Percentiles rank a stretch among this genome's conserved stretches.
Conservation (phyloP, 2,888 invertebrate species). For the Lomographa bimaculata region DNA sequence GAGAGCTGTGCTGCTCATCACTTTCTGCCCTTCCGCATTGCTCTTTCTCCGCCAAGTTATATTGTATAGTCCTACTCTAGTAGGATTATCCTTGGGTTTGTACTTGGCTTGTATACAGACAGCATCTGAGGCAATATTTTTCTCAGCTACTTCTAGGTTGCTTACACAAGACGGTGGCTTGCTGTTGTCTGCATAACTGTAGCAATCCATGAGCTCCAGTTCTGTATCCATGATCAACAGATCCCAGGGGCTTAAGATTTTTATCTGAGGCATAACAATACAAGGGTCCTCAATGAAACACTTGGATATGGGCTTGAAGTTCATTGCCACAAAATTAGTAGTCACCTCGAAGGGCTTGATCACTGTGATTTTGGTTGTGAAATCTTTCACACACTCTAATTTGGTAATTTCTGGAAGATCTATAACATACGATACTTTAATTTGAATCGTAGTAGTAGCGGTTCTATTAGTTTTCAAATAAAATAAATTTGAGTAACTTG, state of each 20-base stretch:
- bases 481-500: constrained; percentile 67
- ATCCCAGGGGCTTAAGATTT: constrained; percentile 88
- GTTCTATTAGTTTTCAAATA: constrained; percentile 86
- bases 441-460: constrained; percentile 82
- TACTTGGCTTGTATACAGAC: constrained; percentile 67
- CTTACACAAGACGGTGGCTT: constrained; percentile 64
- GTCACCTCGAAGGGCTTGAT: constrained; percentile 88
- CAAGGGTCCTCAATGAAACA: constrained; percentile 88
- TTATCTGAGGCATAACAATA: constrained; percentile 87
- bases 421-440: constrained; percentile 84
- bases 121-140: constrained; percentile 70
- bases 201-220: constrained; percentile 84
- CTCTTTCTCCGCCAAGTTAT: constrained; percentile 71
- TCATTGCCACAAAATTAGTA: constrained; percentile 85
- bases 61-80: constrained; percentile 73
- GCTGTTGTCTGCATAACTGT: constrained; percentile 54
- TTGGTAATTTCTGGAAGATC: constrained; percentile 65
- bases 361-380: constrained; percentile 84
- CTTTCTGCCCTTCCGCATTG: constrained; percentile 52
- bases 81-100: constrained; percentile 69
- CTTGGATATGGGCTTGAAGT: constrained; percentile 86
- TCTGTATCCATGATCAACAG: constrained; percentile 86
- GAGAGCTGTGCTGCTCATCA: constrained; percentile 82
- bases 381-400: constrained; percentile 84
- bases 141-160: constrained; percentile 66